Percentiles rank a stretch among this genome's conserved stretches.
Conservation (phyloP, 2,113 vertebrate species). For the Delphinus delphis region DNA sequence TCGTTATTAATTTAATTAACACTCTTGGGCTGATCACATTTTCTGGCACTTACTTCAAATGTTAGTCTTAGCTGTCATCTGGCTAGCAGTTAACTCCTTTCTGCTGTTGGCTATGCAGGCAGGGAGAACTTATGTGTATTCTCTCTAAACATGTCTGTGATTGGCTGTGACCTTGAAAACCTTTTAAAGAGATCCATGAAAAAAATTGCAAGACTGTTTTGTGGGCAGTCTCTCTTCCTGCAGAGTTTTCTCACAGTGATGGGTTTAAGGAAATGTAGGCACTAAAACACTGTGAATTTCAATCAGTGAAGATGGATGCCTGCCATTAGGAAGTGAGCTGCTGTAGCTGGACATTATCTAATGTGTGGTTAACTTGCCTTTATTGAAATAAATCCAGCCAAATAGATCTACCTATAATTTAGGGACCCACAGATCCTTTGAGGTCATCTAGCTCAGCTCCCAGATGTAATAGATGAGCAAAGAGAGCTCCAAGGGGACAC, state of each 20-base stretch:
- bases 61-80: not conserved
- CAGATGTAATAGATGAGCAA: not conserved
- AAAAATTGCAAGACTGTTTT: not conserved
- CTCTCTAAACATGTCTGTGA: not conserved
- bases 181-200: not conserved
- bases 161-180: not conserved
- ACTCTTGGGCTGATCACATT: not conserved
- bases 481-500: not conserved
- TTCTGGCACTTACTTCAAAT: not conserved
- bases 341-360: not conserved
- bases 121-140: not conserved
- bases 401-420: not conserved
- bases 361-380: not conserved
- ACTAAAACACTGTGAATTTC: not conserved
- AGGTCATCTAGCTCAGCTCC: not conserved
- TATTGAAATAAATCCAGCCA: slow-evolving; percentile 37
- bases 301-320: not conserved
- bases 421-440: not conserved
- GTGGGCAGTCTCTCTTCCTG: not conserved
- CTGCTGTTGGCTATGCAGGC: not conserved
- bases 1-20: not conserved
- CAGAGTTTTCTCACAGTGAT: not conserved
- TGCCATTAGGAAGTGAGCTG: not conserved
- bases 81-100: not conserved
- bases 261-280: not conserved